These are phyloP conservation scores for Lysandra bellargus DNA, from an alignment of 2,888 invertebrate genomes.

Conservation along the genomic window DNA sequence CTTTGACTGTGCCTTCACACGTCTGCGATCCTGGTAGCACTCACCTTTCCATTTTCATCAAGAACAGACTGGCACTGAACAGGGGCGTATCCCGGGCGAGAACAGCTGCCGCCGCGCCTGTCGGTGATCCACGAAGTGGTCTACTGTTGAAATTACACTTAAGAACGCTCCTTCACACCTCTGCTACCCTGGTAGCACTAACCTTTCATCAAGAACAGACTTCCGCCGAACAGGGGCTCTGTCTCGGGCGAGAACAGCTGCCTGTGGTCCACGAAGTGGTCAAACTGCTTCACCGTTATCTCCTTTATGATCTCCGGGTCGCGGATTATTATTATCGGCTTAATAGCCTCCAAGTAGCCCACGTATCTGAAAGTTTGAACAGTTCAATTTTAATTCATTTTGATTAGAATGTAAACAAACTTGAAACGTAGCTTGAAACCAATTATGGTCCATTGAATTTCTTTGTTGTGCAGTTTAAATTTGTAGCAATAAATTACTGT, in stretches of 20 bases:
- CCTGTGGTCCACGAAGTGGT: slow-evolving; percentile 76
- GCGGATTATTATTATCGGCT: slow-evolving; percentile 64
- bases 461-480: too few relatives aligned
- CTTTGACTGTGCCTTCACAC: too few relatives aligned
- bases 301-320: slow-evolving; percentile 78
- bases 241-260: slow-evolving; percentile 56
- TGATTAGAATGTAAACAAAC: neutral
- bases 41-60: slow-evolving; percentile 65
- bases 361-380: neutral
- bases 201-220: slow-evolving; percentile 64
- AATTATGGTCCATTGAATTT: too few relatives aligned
- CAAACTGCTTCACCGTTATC: slow-evolving; percentile 80
- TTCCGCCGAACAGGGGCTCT: slow-evolving; percentile 67
- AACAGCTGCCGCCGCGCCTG: slow-evolving; percentile 49
- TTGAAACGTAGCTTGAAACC: neutral
- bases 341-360: slow-evolving; percentile 9
- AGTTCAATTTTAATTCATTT: neutral
- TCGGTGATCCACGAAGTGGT: slow-evolving; percentile 75
- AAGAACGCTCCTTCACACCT: too few relatives aligned
- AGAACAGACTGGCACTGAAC: slow-evolving; percentile 58
- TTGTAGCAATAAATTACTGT: too few relatives aligned
- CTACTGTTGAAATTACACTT: slow-evolving; percentile 41
- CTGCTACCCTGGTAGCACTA: too few relatives aligned
- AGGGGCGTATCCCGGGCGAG: slow-evolving; percentile 60
- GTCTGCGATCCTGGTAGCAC: too few relatives aligned